These are phyloP conservation scores for Tamias sibiricus DNA, from an alignment of 2,113 vertebrate genomes.

Conservation along the genomic window DNA sequence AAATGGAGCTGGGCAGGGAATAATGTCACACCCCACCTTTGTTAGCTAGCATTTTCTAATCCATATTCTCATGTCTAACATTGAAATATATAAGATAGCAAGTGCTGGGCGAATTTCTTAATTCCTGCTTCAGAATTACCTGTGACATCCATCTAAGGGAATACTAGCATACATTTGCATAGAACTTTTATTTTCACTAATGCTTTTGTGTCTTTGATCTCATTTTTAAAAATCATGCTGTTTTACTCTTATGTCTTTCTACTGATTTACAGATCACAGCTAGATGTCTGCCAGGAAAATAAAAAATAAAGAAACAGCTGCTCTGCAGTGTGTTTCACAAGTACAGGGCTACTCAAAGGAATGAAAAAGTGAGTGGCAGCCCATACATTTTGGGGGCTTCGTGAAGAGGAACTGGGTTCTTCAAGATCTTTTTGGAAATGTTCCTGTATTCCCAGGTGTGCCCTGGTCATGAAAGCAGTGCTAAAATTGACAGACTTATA, in stretches of 20 bases:
- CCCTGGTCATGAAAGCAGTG: background rate
- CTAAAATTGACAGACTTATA: background rate
- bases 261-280: background rate
- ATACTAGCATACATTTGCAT: background rate
- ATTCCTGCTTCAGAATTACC: background rate
- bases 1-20: background rate
- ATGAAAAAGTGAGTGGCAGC: background rate
- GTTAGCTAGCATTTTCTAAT: background rate
- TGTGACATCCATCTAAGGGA: background rate
- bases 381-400: background rate
- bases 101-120: background rate
- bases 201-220: background rate
- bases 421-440: background rate
- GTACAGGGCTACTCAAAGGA: background rate
- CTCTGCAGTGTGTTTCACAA: background rate
- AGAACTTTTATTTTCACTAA: background rate
- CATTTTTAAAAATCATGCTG: background rate
- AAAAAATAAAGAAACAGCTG: background rate
- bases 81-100: background rate
- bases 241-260: constrained; percentile 35
- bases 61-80: background rate
- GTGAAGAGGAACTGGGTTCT: background rate
- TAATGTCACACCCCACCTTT: background rate
- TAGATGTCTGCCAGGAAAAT: constrained; percentile 2
- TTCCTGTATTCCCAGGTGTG: constrained; percentile 6